Base-by-base conservation (phyloP, 2,797 vertebrate genomes). In the Coracias cyanogaster region DNA sequence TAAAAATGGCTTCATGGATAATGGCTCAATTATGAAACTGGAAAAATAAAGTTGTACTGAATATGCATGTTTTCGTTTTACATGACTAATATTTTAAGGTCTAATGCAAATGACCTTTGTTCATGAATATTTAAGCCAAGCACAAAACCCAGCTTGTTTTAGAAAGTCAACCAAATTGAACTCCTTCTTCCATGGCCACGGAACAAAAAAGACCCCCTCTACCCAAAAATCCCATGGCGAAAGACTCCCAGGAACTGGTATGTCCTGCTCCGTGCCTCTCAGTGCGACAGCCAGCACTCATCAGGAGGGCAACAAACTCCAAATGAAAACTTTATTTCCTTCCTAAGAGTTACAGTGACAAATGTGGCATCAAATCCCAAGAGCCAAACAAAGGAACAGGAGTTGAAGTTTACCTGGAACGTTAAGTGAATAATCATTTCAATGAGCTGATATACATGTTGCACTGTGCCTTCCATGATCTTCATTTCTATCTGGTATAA, bases 401-500 rank as follows among this genome's bases (percentile, higher is more conserved):
- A 91, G 26, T 10, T 54, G 43, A 70, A 91, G 49, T 64, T n/a
- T n/a, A 70, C 43, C 26, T 73, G 86, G 41, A 64, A 33, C 29
- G 51, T 12, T 54, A 84, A 62, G 26, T 22, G 84, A 89, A 92
- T 51, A 28, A 89, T 70, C 70, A 77, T 18, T 22, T 60, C 89
- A 25, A 14, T 3, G 33, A 92, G 73, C 69, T 79, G 84, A 94
- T 82, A 57, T n/a, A 37, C 22, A 51, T n/a, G 46, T 31, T 51
- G 57, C 58, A 20, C 1, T 57, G 76, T 65, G 46, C 88, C 49
- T 92, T 67, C 74, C 45, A 18, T 17, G 66, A 93, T 73, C 89
- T 89, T 91, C 54, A 45, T 79, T 91, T 93, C 86, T 92, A 85
- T 89, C 90, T 89, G 90, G 80, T 82, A 35, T 96, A 97, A 97